Conservation (phyloP, 2,888 invertebrate species). For the Lasius fuliginosus region DNA sequence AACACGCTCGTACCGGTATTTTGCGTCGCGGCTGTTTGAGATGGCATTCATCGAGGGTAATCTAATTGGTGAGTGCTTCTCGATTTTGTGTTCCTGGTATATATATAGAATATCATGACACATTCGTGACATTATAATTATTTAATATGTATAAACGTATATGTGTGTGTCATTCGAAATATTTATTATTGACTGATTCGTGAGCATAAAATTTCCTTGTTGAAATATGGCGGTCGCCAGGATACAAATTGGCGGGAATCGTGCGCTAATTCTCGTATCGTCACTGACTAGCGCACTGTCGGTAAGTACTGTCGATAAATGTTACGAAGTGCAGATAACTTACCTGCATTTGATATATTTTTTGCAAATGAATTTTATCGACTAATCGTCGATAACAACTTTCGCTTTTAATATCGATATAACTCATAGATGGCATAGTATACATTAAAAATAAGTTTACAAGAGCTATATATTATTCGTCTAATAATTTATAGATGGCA, state of each 20-base stretch:
- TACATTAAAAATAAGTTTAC: too few species aligned
- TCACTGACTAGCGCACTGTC: not conserved
- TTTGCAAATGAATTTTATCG: not conserved
- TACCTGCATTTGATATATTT: not conserved
- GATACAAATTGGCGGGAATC: not conserved
- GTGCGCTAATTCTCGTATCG: not conserved
- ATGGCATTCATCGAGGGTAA: not conserved
- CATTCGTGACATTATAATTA: not conserved
- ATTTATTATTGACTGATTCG: not conserved
- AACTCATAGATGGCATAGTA: not conserved
- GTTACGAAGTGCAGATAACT: not conserved
- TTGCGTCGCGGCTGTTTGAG: not conserved
- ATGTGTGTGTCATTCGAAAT: not conserved
- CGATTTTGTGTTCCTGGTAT: not conserved
- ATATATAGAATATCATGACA: not conserved
- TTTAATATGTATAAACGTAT: not conserved
- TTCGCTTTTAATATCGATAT: not conserved
- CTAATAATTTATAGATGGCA: not conserved
- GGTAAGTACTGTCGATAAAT: constrained; percentile 19
- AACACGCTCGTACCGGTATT: not conserved
- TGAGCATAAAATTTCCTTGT: not conserved
- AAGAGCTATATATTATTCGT: too few species aligned
- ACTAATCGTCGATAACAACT: not conserved
- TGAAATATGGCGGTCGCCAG: not conserved
- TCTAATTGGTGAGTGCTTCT: not conserved